Conservation (phyloP, 2,797 vertebrate species). For the Phaenicophaeus curvirostris region DNA sequence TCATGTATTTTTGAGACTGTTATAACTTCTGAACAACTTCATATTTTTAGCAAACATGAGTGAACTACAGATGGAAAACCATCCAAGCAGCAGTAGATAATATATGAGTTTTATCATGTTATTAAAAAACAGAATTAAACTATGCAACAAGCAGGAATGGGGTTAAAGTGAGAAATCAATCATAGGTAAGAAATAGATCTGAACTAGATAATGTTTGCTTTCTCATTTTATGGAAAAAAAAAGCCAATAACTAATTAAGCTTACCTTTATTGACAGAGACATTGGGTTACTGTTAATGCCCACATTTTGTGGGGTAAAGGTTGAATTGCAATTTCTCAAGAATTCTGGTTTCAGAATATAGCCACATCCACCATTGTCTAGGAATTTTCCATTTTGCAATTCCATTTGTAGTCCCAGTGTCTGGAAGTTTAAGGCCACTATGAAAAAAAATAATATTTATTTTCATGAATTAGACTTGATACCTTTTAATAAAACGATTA, state of each 20-base stretch:
- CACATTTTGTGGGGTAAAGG: slow-evolving; percentile 75
- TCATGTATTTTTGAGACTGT: neutral
- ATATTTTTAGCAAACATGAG: neutral
- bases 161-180: neutral
- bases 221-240: neutral
- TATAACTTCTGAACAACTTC: neutral
- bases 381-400: slow-evolving; percentile 87
- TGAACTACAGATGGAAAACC: neutral
- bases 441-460: slow-evolving; percentile 2
- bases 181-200: neutral
- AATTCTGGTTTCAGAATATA: slow-evolving; percentile 86
- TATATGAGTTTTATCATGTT: neutral
- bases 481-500: neutral
- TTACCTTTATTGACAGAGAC: slow-evolving; percentile 84
- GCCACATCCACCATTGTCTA: slow-evolving; percentile 89
- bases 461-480: neutral
- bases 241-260: neutral
- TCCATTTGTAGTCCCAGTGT: slow-evolving; percentile 84
- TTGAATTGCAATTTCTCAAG: slow-evolving; percentile 67
- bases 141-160: neutral
- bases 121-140: neutral
- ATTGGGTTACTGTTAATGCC: slow-evolving; percentile 58
- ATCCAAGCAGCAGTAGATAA: neutral
- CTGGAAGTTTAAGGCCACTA: slow-evolving; percentile 93
- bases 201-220: neutral